These are phyloP conservation scores for Cheilosia grossa DNA, from an alignment of 2,888 invertebrate species.

Conservation along the genomic window DNA sequence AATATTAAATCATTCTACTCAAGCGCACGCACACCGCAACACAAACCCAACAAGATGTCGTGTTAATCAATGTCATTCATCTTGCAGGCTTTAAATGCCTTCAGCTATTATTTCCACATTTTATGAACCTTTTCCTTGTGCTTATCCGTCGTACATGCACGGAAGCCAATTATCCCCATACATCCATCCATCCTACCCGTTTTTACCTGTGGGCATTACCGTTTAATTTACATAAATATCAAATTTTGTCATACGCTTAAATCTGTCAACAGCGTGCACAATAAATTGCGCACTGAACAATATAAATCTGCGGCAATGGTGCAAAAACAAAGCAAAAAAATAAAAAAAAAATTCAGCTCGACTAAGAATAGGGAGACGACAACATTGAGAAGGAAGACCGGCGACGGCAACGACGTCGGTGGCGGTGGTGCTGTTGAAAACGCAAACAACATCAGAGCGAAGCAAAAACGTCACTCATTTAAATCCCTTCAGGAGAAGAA, in stretches of 20 bases:
- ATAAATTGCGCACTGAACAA: constrained; percentile 73
- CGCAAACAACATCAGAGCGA: constrained; percentile 63
- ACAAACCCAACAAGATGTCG: constrained; percentile 33
- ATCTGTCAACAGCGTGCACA: constrained; percentile 72
- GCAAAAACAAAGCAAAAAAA: constrained; percentile 15
- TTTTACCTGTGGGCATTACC: constrained; percentile 59
- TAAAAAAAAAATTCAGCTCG: constrained; percentile 22
- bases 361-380: constrained; percentile 26
- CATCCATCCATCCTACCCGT: constrained; percentile 38
- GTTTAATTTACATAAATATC: constrained; percentile 74
- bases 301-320: constrained; percentile 64
- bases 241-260: constrained; percentile 74
- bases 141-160: constrained; percentile 23
- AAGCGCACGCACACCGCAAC: not conserved
- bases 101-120: constrained; percentile 62
- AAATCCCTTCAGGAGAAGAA: constrained; percentile 59
- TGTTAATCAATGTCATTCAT: constrained; percentile 59
- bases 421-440: constrained; percentile 45
- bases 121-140: constrained; percentile 18
- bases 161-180: constrained; percentile 67
- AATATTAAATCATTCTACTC: constrained; percentile 32
- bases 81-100: constrained; percentile 55
- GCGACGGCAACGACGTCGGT: not conserved
- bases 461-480: constrained; percentile 65
- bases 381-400: constrained; percentile 14